Percentiles rank a stretch among this genome's conserved stretches.
Conservation (phyloP, 2,888 invertebrate species). For the Oxystoma pomonae region DNA sequence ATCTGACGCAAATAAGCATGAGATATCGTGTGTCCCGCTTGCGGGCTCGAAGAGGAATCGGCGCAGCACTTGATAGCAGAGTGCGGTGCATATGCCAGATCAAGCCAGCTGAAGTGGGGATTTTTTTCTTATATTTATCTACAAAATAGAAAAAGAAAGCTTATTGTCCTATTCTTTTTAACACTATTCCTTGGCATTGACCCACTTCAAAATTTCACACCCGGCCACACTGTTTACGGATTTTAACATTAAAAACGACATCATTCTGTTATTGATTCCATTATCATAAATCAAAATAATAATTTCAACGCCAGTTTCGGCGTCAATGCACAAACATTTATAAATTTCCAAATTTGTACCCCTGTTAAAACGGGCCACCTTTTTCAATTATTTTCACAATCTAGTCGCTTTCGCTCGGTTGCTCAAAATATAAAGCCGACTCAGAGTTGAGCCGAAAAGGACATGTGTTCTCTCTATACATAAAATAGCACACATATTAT, state of each 20-base stretch:
- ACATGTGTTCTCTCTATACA: slow-evolving; percentile 20
- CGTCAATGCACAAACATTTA: slow-evolving; percentile 45
- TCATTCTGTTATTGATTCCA: not conserved
- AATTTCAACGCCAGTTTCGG: slow-evolving; percentile 17
- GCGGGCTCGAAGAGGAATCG: no score
- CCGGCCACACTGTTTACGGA: not conserved
- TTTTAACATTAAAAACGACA: not conserved
- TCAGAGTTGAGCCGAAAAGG: slow-evolving; percentile 18
- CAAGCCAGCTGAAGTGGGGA: no score
- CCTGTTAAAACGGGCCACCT: slow-evolving; percentile 43
- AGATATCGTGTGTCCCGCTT: no score
- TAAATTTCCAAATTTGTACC: slow-evolving; percentile 28
- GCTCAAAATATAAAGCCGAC: slow-evolving; percentile 22
- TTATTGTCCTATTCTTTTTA: no score
- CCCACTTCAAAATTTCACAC: not conserved
- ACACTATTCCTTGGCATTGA: no score
- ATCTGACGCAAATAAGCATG: no score
- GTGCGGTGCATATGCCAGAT: no score
- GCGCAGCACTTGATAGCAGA: no score
- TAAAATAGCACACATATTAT: not conserved
- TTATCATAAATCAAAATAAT: not conserved
- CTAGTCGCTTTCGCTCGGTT: slow-evolving; percentile 41
- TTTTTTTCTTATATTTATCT: no score
- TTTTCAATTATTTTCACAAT: slow-evolving; percentile 48
- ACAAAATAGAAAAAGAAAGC: no score